These are phyloP conservation scores for Dryobotodes eremita DNA, from an alignment of 2,888 invertebrate species.

Conservation along the genomic window DNA sequence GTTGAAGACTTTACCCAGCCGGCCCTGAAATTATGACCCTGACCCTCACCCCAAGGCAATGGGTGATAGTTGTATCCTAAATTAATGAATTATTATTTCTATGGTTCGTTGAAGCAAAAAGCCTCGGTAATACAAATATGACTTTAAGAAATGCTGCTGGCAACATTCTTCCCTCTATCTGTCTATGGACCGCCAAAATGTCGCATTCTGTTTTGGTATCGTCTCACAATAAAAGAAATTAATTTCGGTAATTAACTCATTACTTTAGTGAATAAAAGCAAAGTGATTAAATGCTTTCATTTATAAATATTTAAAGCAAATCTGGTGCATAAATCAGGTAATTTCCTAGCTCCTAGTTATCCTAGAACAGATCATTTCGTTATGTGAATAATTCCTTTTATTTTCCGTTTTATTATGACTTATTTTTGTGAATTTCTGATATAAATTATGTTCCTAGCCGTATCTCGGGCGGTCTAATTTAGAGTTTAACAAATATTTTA, in stretches of 20 bases:
- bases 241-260: conserved; percentile 81
- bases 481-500: conserved; percentile 11
- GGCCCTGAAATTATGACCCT: no score
- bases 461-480: not conserved
- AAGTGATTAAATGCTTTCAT: conserved; percentile 69
- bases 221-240: conserved; percentile 83
- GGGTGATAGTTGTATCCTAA: not conserved
- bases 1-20: not conserved
- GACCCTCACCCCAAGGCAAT: not conserved
- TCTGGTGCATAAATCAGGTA: conserved; percentile 66
- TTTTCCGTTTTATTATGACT: conserved; percentile 71
- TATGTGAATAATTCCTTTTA: conserved; percentile 72
- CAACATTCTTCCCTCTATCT: conserved; percentile 44
- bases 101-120: not conserved
- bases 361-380: conserved; percentile 50
- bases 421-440: conserved; percentile 54
- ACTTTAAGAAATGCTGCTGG: not conserved
- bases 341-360: conserved; percentile 38
- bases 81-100: not conserved
- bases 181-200: conserved; percentile 86
- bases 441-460: not conserved
- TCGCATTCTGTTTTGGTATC: conserved; percentile 89
- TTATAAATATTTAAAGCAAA: conserved; percentile 69
- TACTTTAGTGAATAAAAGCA: conserved; percentile 72
- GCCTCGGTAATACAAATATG: not conserved